A percentile compares a stretch with the other conserved stretches of the same genome.
These are phyloP conservation scores for Ceryle rudis DNA, from an alignment of 2,797 vertebrate species.

Conservation along the genomic window DNA sequence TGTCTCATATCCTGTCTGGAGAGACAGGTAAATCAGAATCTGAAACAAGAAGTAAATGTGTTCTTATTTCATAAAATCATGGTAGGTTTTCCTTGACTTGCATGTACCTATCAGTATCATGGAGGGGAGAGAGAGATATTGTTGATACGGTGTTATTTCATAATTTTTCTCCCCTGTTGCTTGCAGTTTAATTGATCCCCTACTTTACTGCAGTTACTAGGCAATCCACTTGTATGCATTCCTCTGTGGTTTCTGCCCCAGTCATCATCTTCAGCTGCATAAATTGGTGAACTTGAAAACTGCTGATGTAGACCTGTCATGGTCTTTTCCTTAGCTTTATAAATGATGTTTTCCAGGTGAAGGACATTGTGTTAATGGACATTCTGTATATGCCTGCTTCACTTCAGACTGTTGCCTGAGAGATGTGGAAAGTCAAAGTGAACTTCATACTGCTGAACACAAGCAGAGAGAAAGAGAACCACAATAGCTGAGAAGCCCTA, in stretches of 20 bases:
- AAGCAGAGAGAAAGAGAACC: neutral
- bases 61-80: neutral
- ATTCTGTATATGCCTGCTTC: slow-evolving; percentile 18
- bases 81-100: neutral
- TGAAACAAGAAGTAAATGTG: neutral
- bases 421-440: neutral
- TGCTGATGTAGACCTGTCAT: slow-evolving; percentile 52
- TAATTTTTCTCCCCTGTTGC: neutral
- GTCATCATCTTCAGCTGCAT: slow-evolving; percentile 36
- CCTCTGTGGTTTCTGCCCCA: slow-evolving; percentile 30
- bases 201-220: neutral
- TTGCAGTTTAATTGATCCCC: neutral
- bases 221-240: neutral
- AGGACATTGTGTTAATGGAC: slow-evolving; percentile 64
- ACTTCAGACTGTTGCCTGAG: slow-evolving; percentile 16
- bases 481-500: neutral
- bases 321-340: slow-evolving; percentile 30
- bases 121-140: accelerated
- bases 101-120: neutral
- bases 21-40: neutral
- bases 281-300: slow-evolving; percentile 43
- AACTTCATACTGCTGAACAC: neutral
- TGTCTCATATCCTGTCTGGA: neutral
- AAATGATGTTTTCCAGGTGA: slow-evolving; percentile 67
- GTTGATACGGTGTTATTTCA: neutral